Base-by-base conservation (phyloP, 1,140 invertebrate species). In the Drosophila mayri region DNA sequence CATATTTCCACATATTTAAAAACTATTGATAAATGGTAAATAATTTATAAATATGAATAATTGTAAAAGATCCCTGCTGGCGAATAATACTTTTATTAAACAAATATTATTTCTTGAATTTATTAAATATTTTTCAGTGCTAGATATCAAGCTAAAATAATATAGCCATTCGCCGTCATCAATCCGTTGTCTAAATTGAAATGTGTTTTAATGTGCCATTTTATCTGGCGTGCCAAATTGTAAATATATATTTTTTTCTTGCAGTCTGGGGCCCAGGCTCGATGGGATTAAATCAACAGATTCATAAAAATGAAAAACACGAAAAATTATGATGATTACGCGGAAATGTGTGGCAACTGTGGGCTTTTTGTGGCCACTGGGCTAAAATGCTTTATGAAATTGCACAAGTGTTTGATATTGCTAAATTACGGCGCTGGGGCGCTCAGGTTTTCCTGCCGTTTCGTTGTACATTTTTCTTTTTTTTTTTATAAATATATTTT, bases 251-350 rank as follows among this genome's bases (percentile, higher is more conserved):
- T 35, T 37, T 59, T 18, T 9, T 7, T 32, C n/a, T 35, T 18
- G 28, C 16, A 49, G 62, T 41, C 46, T 47, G 44, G 57, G 11
- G n/a, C 32, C 25, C 41, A 16, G 35, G 25, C 44, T 77, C 63
- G 55, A 72, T 59, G 66, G 59, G 58, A 81, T 76, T 68, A 79
- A 82, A 79, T 82, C 75, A 86, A 74, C 63, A 73, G 68, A 85
- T 72, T 71, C 67, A 75, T 67, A 71, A 50, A 81, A 65, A 71
- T 54, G 67, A 86, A 86, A 79, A 81, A 71, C 68, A 76, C 47
- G 65, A 88, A 83, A 86, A 86, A 80, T 87, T 87, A 87, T 87
- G 76, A 88, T 87, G 84, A 87, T 87, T 87, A 87, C 68, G 81
- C 84, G 84, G 84, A 87, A 87, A 87, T 90, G 80, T 87, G 85